A percentile compares a stretch with the other conserved stretches of the same genome.
phyloP scores from a whole-genome alignment of 2,113 vertebrate species.

The Dicerorhinus sumatrensis region DNA sequence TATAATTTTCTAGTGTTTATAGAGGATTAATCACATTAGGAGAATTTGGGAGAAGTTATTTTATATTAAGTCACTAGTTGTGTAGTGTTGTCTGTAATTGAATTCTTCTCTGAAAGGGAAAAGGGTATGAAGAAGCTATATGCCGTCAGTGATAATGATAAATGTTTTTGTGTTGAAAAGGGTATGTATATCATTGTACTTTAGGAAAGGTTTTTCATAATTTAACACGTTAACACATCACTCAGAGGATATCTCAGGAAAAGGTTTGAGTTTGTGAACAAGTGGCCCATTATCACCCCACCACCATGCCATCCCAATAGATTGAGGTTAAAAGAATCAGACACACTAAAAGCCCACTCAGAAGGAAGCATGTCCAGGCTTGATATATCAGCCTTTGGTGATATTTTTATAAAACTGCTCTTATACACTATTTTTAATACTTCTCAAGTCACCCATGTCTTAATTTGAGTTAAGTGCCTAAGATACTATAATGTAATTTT shows the following conservation, averaged over 20 bases:
- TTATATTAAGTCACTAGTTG: constrained; percentile 33
- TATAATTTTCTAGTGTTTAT: constrained; percentile 38
- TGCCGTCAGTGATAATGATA: constrained; percentile 21
- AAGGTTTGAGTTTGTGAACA: constrained; percentile 40
- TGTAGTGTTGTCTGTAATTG: constrained; percentile 44
- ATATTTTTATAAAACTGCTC: background rate
- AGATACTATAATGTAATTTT: constrained; percentile 30
- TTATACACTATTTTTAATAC: background rate
- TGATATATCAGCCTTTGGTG: background rate
- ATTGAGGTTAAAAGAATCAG: background rate
- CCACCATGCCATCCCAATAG: background rate
- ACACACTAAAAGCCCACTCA: background rate
- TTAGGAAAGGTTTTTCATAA: constrained; percentile 63
- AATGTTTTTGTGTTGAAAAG: background rate
- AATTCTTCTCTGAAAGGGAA: constrained; percentile 59
- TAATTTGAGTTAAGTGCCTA: constrained; percentile 46
- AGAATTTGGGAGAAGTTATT: constrained; percentile 21
- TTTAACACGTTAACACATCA: constrained; percentile 26
- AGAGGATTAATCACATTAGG: constrained; percentile 41
- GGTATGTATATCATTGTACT: background rate
- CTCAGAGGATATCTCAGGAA: constrained; percentile 22
- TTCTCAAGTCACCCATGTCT: background rate
- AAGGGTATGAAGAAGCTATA: background rate
- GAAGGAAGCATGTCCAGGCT: background rate
- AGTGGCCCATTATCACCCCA: background rate